Conservation (phyloP, 2,888 invertebrate genomes). For the Amiota mariae region DNA sequence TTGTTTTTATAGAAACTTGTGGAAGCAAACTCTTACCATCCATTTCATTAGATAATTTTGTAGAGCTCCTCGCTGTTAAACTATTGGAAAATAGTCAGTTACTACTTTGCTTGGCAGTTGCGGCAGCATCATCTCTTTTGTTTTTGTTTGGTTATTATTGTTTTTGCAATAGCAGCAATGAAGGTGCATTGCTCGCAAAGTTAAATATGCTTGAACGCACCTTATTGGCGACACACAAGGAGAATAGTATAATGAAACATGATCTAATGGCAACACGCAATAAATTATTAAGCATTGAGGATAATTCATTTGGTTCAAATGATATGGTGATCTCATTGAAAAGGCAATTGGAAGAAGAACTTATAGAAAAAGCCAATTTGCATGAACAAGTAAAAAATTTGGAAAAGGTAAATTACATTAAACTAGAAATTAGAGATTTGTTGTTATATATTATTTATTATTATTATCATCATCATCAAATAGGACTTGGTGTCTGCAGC, state of each 20-base stretch:
- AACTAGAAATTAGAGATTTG: neutral
- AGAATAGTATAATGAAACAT: constrained; percentile 80
- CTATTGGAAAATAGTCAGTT: constrained; percentile 74
- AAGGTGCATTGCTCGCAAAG: constrained; percentile 80
- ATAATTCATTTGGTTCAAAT: constrained; percentile 82
- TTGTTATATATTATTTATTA: neutral
- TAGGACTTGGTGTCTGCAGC: constrained; percentile 85
- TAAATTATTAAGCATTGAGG: constrained; percentile 79
- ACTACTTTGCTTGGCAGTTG: constrained; percentile 78
- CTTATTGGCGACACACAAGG: constrained; percentile 77
- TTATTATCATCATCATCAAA: neutral
- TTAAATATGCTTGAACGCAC: constrained; percentile 80
- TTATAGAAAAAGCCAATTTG: constrained; percentile 74
- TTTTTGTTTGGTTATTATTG: constrained; percentile 86
- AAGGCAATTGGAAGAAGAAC: constrained; percentile 77
- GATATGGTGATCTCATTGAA: constrained; percentile 82
- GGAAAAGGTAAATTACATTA: constrained; percentile 76
- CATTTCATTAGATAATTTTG: constrained; percentile 58
- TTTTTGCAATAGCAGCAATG: constrained; percentile 83
- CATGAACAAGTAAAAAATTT: constrained; percentile 81
- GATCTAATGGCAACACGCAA: constrained; percentile 77
- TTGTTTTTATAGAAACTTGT: neutral
- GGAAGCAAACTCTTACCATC: neutral
- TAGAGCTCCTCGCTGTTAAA: constrained; percentile 57
- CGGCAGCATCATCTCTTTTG: constrained; percentile 82